These are phyloP conservation scores for Thereva nobilitata DNA, from an alignment of 2,888 invertebrate genomes.

Conservation along the genomic window DNA sequence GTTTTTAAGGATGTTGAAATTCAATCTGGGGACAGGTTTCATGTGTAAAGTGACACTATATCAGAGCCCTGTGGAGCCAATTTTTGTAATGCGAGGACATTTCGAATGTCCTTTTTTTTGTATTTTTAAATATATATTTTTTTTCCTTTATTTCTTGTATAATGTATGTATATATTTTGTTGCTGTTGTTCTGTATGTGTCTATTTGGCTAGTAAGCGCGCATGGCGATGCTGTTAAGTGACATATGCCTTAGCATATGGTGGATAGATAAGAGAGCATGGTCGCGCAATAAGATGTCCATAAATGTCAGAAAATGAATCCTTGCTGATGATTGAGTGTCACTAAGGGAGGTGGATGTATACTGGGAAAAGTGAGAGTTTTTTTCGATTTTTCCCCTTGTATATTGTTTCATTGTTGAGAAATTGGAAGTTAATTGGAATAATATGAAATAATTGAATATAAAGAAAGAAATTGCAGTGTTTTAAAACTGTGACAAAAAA, in stretches of 20 bases:
- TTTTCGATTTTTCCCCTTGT: neutral
- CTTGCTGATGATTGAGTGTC: conserved; percentile 1
- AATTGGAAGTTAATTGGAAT: too few species aligned
- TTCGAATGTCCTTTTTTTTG: neutral
- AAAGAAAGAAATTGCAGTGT: too few species aligned
- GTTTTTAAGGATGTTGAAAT: conserved; percentile 8
- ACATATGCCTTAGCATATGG: too few species aligned
- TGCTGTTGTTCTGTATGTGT: too few species aligned
- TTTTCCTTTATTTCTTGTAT: too few species aligned
- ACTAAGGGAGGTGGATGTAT: neutral
- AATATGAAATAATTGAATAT: too few species aligned
- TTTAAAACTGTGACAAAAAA: too few species aligned
- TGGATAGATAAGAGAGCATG: too few species aligned
- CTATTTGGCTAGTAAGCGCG: too few species aligned
- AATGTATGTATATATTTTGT: too few species aligned
- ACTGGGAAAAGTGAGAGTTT: neutral
- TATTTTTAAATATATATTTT: too few species aligned
- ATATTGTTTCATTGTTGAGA: neutral
- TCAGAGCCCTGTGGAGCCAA: conserved; percentile 12
- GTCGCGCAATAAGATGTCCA: neutral
- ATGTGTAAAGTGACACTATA: conserved; percentile 18
- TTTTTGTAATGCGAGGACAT: neutral
- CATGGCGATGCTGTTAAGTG: too few species aligned
- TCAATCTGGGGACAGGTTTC: conserved; percentile 6
- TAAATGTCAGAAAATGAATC: conserved; percentile 11